Conservation (phyloP, 1,140 invertebrate species). For the Sycobia sp. region DNA sequence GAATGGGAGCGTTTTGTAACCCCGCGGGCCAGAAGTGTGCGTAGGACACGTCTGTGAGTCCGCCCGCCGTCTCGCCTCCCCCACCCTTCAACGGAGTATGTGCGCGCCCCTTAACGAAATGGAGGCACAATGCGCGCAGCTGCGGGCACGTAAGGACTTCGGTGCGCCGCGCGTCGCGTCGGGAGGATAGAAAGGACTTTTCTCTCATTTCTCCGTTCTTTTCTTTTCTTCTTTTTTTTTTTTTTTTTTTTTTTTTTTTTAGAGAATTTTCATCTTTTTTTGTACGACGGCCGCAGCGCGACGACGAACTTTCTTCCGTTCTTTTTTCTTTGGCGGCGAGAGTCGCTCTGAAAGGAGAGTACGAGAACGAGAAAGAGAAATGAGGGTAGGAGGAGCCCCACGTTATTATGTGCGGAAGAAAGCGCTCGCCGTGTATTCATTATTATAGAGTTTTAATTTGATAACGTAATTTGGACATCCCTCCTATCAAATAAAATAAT, state of each 20-base stretch:
- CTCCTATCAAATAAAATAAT: too few relatives aligned
- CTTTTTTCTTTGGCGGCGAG: background rate
- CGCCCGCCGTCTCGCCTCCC: too few relatives aligned
- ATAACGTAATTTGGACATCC: slow-evolving; percentile 13
- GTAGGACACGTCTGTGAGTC: too few relatives aligned
- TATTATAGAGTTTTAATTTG: slow-evolving; percentile 26
- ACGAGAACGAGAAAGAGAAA: background rate
- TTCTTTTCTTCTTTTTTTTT: background rate
- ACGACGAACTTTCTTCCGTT: slow-evolving; percentile 22
- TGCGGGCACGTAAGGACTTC: background rate
- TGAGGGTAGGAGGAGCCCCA: background rate
- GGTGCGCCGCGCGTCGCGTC: too few relatives aligned
- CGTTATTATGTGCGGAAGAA: too few relatives aligned
- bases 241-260: background rate
- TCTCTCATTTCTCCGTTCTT: background rate
- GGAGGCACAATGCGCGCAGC: background rate
- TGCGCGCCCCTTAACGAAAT: too few relatives aligned
- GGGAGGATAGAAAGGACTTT: slow-evolving; percentile 17
- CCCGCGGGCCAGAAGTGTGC: too few relatives aligned
- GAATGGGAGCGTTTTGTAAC: background rate
- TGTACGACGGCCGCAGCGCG: too few relatives aligned
- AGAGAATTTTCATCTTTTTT: too few relatives aligned
- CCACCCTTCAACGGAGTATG: too few relatives aligned
- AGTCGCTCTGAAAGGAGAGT: slow-evolving; percentile 4
- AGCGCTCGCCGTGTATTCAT: background rate